Percentiles rank a stretch among this genome's conserved stretches.
Conservation (phyloP, 2,113 vertebrate genomes). For the Nothocercus nigrocapillus region DNA sequence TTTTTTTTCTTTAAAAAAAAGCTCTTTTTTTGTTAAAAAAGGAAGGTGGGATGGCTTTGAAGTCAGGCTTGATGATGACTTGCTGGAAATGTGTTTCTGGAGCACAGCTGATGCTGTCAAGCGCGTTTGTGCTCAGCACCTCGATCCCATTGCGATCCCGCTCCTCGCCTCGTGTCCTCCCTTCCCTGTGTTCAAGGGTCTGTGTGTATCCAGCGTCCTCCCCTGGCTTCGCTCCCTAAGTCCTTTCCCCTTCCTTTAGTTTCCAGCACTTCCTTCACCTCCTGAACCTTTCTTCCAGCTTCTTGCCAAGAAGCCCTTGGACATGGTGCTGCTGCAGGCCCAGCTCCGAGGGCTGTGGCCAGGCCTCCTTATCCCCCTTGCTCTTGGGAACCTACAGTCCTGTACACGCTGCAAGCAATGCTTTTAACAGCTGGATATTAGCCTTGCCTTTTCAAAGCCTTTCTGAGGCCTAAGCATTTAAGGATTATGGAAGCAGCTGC, state of each 20-base stretch:
- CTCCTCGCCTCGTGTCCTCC: not conserved
- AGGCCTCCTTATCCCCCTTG: not conserved
- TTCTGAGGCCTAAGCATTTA: not conserved
- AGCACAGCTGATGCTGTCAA: not conserved
- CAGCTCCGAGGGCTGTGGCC: not conserved
- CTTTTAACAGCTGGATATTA: not conserved
- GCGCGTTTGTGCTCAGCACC: not conserved
- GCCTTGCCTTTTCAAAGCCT: constrained; percentile 6
- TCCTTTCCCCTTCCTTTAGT: not conserved
- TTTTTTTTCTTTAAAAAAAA: too few relatives aligned
- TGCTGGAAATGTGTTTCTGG: not conserved
- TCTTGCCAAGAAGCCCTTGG: not conserved
- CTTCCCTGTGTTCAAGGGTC: not conserved
- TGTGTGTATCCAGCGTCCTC: not conserved
- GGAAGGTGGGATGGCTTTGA: not conserved
- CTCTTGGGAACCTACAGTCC: rapidly evolving
- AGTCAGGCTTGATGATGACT: rapidly evolving
- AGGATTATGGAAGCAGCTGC: constrained; percentile 5
- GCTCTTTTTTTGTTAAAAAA: too few relatives aligned
- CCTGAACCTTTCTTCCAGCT: not conserved
- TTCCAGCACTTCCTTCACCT: not conserved
- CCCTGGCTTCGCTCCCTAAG: not conserved
- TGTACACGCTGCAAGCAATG: rapidly evolving
- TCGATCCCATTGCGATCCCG: not conserved
- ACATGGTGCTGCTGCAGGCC: not conserved